phyloP scores from a whole-genome alignment of 2,797 vertebrate species.

The Chrosomus eos region DNA sequence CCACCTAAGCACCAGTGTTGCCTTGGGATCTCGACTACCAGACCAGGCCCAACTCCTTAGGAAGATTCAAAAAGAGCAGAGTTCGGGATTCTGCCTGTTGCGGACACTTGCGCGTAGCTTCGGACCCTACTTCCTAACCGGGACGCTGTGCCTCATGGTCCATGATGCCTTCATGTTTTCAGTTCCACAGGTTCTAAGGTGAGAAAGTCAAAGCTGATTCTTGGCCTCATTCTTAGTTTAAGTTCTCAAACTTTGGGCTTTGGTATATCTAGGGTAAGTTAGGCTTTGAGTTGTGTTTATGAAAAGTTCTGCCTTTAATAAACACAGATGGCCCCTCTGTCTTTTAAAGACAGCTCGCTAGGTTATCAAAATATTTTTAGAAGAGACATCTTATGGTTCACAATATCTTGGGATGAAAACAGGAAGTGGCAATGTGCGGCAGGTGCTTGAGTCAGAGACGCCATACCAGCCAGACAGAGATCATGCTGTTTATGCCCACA shows the following conservation, averaged over 20 bases:
- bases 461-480: slow-evolving; percentile 73
- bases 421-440: slow-evolving; percentile 55
- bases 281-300: slow-evolving; percentile 19
- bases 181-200: slow-evolving; percentile 91
- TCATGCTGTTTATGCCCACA: slow-evolving; percentile 78
- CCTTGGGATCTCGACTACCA: slow-evolving; percentile 74
- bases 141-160: slow-evolving; percentile 84
- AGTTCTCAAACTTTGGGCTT: slow-evolving; percentile 12
- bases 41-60: slow-evolving; percentile 84
- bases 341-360: slow-evolving; percentile 37
- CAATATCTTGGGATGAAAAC: slow-evolving; percentile 57
- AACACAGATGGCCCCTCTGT: slow-evolving; percentile 39
- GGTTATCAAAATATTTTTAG: slow-evolving; percentile 51
- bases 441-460: slow-evolving; percentile 52
- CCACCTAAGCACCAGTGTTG: slow-evolving; percentile 70
- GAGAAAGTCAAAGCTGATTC: slow-evolving; percentile 54
- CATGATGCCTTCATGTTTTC: slow-evolving; percentile 90
- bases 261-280: slow-evolving; percentile 27
- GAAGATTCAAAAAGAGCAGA: slow-evolving; percentile 79
- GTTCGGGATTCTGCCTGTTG: slow-evolving; percentile 80
- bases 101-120: slow-evolving; percentile 84
- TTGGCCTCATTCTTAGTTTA: not conserved
- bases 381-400: slow-evolving; percentile 46
- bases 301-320: slow-evolving; percentile 36
- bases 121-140: slow-evolving; percentile 84